Base-by-base conservation (phyloP, 2,888 invertebrate genomes). In the Acleris sparsana region DNA sequence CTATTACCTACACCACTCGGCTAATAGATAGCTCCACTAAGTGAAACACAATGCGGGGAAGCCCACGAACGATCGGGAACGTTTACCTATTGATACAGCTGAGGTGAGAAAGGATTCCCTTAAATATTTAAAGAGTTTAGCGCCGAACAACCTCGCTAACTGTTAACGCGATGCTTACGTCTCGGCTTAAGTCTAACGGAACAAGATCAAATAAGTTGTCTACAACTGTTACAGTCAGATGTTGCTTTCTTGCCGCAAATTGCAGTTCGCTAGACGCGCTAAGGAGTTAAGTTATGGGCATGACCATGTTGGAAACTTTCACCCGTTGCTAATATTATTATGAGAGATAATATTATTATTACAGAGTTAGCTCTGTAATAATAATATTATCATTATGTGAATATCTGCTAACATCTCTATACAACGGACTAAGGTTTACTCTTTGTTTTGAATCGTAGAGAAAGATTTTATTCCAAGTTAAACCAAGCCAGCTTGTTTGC, bases 1-100 rank as follows among this genome's bases (percentile, higher is more conserved):
- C 76, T 78, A 81, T 83, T 83, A 82, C 62, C 39, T 55, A 5
- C 77, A 78, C 72, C 78, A 77, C 71, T 74, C 75, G 70, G 73
- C 74, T 84, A 84, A 85, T 84, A 83, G 80, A 76, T 77, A 75
- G 73, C 72, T 80, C 79, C 72, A 70, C 75, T 80, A 79, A 85
- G 75, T 82, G 80, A 83, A 82, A 83, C 82, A 84, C 80, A 79
- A 80, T 80, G 74, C 72, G 69, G 72, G 72, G 69, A 68, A 76
- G 73, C 70, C 67, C 74, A 72, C 72, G 70, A 77, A 80, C 77
- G 70, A 80, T 74, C 75, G 71, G 69, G 68, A 57, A 71, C 67
- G 69, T 70, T 67, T 65, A 68, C 66, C 52, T 61, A 66, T 62
- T 62, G 61, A 57, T 56, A 22, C 61, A 57, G 56, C 52, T 57